A percentile compares a stretch with the other conserved stretches of the same genome.
Conservation (phyloP, 2,888 invertebrate species). For the Leucophenga montana region DNA sequence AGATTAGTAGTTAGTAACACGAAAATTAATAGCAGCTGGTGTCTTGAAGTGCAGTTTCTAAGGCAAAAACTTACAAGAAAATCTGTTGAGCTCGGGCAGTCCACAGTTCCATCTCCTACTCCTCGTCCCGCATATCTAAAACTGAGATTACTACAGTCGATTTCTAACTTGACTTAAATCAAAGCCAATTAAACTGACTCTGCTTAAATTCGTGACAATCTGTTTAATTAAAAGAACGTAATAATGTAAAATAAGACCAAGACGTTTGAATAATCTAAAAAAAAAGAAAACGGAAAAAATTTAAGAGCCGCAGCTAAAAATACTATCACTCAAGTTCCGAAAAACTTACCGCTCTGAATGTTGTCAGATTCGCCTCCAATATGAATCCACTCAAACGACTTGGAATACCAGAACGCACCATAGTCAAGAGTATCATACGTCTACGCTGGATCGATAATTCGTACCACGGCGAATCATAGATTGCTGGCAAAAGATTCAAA, state of each 20-base stretch:
- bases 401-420: background rate
- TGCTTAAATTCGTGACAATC: too few species aligned
- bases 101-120: too few species aligned
- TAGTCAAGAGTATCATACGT: background rate
- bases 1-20: too few species aligned
- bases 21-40: too few species aligned
- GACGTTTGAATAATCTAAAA: conserved; percentile 6
- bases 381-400: background rate
- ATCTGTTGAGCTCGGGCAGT: too few species aligned
- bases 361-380: conserved; percentile 10
- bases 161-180: too few species aligned
- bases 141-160: too few species aligned
- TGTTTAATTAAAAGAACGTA: background rate
- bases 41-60: too few species aligned
- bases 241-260: background rate
- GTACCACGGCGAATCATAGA: conserved; percentile 1
- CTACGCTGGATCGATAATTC: background rate
- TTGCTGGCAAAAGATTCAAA: background rate
- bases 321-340: background rate
- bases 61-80: too few species aligned
- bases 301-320: too few species aligned
- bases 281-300: background rate
- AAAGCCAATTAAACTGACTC: too few species aligned
- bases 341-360: conserved; percentile 7
- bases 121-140: too few species aligned